phyloP scores from a whole-genome alignment of 2,888 invertebrate genomes.

The Quadroppia sp. region DNA sequence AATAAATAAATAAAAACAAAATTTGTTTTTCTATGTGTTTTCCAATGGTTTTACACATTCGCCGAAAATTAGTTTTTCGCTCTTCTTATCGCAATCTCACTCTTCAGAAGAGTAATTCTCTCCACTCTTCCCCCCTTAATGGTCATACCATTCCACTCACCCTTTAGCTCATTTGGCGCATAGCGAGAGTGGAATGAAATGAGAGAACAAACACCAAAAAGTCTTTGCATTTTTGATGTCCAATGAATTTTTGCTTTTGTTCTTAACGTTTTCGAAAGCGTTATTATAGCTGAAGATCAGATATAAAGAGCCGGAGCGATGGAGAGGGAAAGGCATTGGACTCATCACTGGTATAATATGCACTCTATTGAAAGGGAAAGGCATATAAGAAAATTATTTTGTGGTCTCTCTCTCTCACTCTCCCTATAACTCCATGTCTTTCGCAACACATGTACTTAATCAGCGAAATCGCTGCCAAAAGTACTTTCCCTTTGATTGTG shows the following conservation, averaged over 20 bases:
- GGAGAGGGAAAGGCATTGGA: neutral
- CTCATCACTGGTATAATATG: neutral
- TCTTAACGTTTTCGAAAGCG: neutral
- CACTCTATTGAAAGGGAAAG: neutral
- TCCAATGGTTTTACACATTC: too few relatives aligned
- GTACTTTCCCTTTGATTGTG: neutral
- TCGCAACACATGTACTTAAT: neutral
- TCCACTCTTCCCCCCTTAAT: too few relatives aligned
- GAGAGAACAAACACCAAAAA: neutral
- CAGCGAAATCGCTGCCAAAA: neutral
- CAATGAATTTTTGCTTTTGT: neutral
- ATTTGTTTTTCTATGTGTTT: too few relatives aligned
- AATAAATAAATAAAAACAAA: too few relatives aligned
- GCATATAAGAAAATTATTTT: neutral
- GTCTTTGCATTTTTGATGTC: constrained; percentile 13
- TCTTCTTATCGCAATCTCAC: too few relatives aligned
- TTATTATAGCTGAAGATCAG: neutral
- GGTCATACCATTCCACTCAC: too few relatives aligned
- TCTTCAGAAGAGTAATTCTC: too few relatives aligned
- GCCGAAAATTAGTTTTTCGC: too few relatives aligned
- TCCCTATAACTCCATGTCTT: neutral
- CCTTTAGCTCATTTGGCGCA: neutral
- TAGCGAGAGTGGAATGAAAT: neutral
- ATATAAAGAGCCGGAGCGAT: neutral
- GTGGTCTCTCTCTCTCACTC: neutral